A percentile compares a stretch with the other conserved stretches of the same genome.
phyloP scores from a whole-genome alignment of 1,140 invertebrate genomes.

The Drosophila insularis region DNA sequence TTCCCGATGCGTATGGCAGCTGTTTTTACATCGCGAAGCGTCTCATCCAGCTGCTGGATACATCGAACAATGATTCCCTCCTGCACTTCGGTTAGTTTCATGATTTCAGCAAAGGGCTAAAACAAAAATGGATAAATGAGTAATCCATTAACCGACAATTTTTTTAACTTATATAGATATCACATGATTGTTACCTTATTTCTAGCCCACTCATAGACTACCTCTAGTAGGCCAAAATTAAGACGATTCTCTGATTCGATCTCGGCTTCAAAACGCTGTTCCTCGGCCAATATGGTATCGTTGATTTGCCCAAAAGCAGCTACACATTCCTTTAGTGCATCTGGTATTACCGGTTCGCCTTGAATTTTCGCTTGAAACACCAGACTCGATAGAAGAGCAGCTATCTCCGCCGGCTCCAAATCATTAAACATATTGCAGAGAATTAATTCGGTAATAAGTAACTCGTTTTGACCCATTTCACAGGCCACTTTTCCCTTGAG shows the following conservation, averaged over 20 bases:
- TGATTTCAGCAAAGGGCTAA: slow-evolving; percentile 94
- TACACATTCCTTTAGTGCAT: slow-evolving; percentile 83
- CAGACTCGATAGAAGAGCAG: slow-evolving; percentile 94
- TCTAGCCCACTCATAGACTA: slow-evolving; percentile 97
- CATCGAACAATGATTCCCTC: slow-evolving; percentile 99
- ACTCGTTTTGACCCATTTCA: slow-evolving; percentile 96
- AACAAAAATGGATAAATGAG: not conserved
- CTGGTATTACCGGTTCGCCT: slow-evolving; percentile 83
- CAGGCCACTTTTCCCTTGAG: slow-evolving; percentile 97
- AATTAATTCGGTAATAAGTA: slow-evolving; percentile 98
- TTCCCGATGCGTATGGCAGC: slow-evolving; percentile 97
- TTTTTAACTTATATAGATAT: slow-evolving; percentile 27
- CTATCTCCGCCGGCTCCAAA: slow-evolving; percentile 94
- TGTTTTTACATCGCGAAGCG: slow-evolving; percentile 94
- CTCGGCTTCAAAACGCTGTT: slow-evolving; percentile 61
- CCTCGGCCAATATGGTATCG: slow-evolving; percentile 68
- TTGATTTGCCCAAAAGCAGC: slow-evolving; percentile 74
- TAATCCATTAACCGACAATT: slow-evolving; percentile 24
- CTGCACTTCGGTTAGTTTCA: slow-evolving; percentile 95
- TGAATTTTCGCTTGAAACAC: slow-evolving; percentile 94
- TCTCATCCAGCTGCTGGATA: slow-evolving; percentile 98
- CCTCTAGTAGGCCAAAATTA: slow-evolving; percentile 95
- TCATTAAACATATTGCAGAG: slow-evolving; percentile 95
- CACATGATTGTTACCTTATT: slow-evolving; percentile 86
- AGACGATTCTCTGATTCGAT: slow-evolving; percentile 84